Evolutionary conservation across 2,888 invertebrate genomes (phyloP), one percentile per base, ranked within the genome.

Genomic region (Euphydryas editha): DNA sequence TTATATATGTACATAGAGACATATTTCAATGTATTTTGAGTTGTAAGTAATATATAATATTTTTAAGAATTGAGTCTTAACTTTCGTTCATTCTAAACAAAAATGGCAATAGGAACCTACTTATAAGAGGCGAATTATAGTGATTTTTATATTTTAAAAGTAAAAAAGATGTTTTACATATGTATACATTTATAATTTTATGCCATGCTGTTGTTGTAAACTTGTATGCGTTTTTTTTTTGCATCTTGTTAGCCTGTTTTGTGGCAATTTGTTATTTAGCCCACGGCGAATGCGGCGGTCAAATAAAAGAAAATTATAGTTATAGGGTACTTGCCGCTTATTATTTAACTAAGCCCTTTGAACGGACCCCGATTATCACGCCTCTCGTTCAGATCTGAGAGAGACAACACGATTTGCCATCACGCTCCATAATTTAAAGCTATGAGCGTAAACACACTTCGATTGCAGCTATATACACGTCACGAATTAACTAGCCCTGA

Each of bases 221-320:
- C 81, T 84, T 84, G 83, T 86, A 80, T 85, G 84, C 80, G 84
- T 83, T 80, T 54, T 75, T 67, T 69, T 76, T 69, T 73, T 69
- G 72, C 77, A 76, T 83, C 87, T 91, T 88, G 92, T 91, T 91
- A 90, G 88, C 82, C 80, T 78, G 83, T 81, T 84, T 82, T 80
- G 84, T 76, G 81, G 81, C 79, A 83, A 85, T 83, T 85, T 75
- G 84, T 78, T 80, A 75, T 80, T 73, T 73, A 75, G 77, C 85
- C 83, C 76, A 80, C 77, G 83, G 82, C 85, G 76, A 69, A 71
- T 67, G 81, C 84, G 83, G 85, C 85, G 82, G 80, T 78, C 86
- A 86, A 89, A 90, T 85, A 88, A 90, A 90, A 86, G 80, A 78
- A 88, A 86, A 89, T 87, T 88, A 88, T 89, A 90, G 88, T 90